Base-by-base conservation (phyloP, 53 echinoderm and acorn worm species). In the Luidia sarsii region DNA sequence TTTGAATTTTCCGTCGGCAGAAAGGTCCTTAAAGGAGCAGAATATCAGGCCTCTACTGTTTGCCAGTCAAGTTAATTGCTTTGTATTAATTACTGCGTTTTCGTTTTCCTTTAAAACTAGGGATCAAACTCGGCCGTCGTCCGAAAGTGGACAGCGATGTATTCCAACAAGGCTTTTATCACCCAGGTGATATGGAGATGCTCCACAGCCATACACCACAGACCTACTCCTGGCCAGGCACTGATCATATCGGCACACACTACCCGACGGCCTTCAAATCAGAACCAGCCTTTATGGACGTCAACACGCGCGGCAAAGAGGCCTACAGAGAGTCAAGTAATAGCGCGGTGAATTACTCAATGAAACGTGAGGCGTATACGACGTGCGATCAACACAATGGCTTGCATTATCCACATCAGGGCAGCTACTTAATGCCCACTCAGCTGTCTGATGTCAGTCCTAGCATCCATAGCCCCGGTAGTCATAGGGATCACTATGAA, bases 91-190 rank as follows among this genome's bases (percentile, higher is more conserved):
- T n/a, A n/a, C n/a, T n/a, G n/a, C n/a, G n/a, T n/a, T n/a, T 72
- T 21, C 7, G 7, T 63, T 66, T 35, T 37, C 5, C 41, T 37
- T 29, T 25, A 14, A 18, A 70, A 85, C 16, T 61, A 97, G 97
- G 97, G 32, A 97, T 97, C 27, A 97, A 97, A 80, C 71, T 97
- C 8, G 97, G 97, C 34, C 69, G 97, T 29, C 79, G 97, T 7
- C 97, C 97, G 0, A 97, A 97, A 75, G 89, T 89, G 0, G 95
- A 95, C 43, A 87, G 92, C 24, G 95, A 92, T 46, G 82, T 87
- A 0, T 70, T 91, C 28, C 91, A 94, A 33, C 94, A 94, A 29
- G 88, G 89, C 27, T 90, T 72, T 35, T 90, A 82, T 57, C 70
- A 71, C 19, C 7, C 84, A 24, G 65, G 73, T 0, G 84, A 84